Evolutionary conservation across 2,113 vertebrate species (phyloP).

Genomic region (Salvator merianae): DNA sequence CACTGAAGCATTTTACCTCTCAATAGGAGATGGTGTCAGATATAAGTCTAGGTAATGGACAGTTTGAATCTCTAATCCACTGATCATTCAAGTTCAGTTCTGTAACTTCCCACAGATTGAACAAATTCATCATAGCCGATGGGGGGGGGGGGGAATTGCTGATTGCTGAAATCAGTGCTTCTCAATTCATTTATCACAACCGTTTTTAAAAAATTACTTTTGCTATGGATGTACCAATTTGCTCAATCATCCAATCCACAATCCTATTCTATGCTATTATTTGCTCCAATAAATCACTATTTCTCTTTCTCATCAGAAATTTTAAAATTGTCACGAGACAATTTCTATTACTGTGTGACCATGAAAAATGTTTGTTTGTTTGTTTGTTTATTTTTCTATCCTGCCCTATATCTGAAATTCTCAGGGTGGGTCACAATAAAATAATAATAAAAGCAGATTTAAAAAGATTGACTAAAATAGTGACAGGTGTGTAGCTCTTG

Average conservation of each 20-base stretch:
- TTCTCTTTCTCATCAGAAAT: neutral
- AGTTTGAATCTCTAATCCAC: conserved; percentile 4
- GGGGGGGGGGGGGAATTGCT: neutral
- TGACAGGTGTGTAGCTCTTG: too few species aligned
- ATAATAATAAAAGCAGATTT: too few species aligned
- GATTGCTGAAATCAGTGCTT: neutral
- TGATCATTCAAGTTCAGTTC: neutral
- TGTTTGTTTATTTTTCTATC: too few species aligned
- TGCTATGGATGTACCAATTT: neutral
- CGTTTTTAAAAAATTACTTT: neutral
- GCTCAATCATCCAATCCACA: neutral
- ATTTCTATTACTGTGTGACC: too few species aligned
- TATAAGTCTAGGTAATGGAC: neutral
- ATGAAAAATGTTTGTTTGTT: too few species aligned
- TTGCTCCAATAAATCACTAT: neutral
- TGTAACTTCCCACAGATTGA: conserved; percentile 5
- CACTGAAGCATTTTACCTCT: conserved; percentile 6
- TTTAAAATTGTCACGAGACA: neutral
- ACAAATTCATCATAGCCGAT: neutral
- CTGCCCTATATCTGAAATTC: too few species aligned
- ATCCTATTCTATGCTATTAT: too few species aligned
- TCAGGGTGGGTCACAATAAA: too few species aligned
- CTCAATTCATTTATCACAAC: neutral
- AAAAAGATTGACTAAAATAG: too few species aligned
- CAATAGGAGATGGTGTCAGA: neutral